Evolutionary conservation across 2,888 invertebrate species (phyloP), one percentile per base, ranked within the genome.

Genomic region (Hipparchia sbordonii): DNA sequence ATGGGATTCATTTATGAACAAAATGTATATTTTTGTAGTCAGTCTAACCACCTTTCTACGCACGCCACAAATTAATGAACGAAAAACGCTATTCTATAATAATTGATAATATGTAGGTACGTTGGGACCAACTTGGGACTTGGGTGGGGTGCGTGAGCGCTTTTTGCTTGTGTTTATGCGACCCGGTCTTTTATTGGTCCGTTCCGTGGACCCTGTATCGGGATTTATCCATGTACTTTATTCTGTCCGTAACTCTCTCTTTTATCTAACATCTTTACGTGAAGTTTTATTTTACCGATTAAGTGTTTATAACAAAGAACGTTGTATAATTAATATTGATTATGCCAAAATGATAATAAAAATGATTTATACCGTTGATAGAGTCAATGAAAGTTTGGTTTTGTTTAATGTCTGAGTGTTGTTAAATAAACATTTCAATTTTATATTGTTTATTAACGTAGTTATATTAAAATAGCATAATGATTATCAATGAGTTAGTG

Each of bases 231-330:
- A 87, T 91, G 86, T 88, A 86, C 88, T 89, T 89, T 92, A 92
- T 89, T 92, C 89, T 83, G 88, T 87, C 87, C 86, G 84, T 85
- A 85, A 87, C 89, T 85, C 87, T 87, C 88, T 84, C 85, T 85
- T 85, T 83, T 83, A 84, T 76, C 85, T 87, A 86, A 88, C 90
- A 91, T 87, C 84, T 84, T 83, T 79, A 79, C 80, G 77, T 81
- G 79, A 79, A 80, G 80, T 82, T 82, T 79, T 80, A 80, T 82
- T 82, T 82, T 82, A 80, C 78, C 63, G 60, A 71, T 68, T 70
- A 72, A 57, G 72, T 66, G 63, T 69, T 48, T 71, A 66, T 80
- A 83, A 86, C 82, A 83, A 84, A 85, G 84, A 79, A 79, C 82
- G 82, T 82, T 83, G 75, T 78, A 77, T 78, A 78, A 79, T 77